phyloP scores from a whole-genome alignment of 35 echinoderm and acorn worm species.

The Diadema setosum region DNA sequence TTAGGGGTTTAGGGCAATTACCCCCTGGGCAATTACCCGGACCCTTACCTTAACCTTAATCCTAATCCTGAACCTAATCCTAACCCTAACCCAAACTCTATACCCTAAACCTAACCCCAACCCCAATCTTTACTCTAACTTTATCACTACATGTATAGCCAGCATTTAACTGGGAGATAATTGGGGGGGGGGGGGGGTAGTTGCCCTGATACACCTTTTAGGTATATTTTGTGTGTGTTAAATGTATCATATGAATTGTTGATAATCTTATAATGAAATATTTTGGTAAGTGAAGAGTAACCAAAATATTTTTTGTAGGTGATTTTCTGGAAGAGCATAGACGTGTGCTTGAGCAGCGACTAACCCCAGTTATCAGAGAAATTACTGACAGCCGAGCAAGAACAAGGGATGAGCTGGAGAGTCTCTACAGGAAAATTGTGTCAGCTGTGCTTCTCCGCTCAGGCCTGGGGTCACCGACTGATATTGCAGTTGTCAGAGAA shows the following conservation, averaged over 20 bases:
- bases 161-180: not conserved
- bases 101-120: no score
- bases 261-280: no score
- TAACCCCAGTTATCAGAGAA: constrained; percentile 85
- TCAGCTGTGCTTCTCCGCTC: constrained; percentile 91
- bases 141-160: not conserved
- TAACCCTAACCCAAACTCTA: no score
- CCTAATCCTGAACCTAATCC: no score
- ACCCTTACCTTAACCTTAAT: no score
- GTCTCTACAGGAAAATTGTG: constrained; percentile 95
- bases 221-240: no score
- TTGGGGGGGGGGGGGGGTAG: not conserved
- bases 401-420: constrained; percentile 94
- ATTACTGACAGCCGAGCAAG: constrained; percentile 97
- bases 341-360: constrained; percentile 79
- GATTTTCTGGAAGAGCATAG: constrained; percentile 94
- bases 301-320: constrained; percentile 43
- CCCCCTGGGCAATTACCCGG: no score
- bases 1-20: no score
- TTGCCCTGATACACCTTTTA: not conserved
- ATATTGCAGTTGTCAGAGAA: constrained; percentile 99
- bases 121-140: no score
- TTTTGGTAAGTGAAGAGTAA: no score
- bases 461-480: constrained; percentile 96
- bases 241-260: no score